Conservation (phyloP, 1,140 invertebrate species). For the Orchestia grillus region DNA sequence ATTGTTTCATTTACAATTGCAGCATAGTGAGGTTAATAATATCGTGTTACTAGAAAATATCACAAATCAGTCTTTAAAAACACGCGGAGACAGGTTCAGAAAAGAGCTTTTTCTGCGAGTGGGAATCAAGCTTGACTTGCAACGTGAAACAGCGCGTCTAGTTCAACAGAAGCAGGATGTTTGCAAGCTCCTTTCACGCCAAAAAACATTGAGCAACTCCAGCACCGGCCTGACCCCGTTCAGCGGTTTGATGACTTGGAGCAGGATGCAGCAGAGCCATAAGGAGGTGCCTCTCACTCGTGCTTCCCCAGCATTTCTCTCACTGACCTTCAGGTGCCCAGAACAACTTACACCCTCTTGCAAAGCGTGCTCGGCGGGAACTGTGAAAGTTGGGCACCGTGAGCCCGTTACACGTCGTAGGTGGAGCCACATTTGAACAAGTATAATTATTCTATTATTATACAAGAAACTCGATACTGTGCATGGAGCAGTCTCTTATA, state of each 20-base stretch:
- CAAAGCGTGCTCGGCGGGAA: not conserved
- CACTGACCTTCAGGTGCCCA: not conserved
- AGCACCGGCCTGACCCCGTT: not conserved
- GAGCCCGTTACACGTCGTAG: not conserved
- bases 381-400: slow-evolving; percentile 1
- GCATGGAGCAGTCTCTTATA: not conserved
- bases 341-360: not conserved
- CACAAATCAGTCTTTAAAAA: not conserved
- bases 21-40: no score
- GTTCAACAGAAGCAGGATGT: not conserved
- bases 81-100: not conserved
- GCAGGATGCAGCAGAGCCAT: not conserved
- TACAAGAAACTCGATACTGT: not conserved
- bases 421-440: not conserved
- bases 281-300: not conserved
- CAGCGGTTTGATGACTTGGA: not conserved
- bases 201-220: not conserved
- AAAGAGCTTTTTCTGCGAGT: not conserved
- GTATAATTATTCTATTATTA: not conserved
- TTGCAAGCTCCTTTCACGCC: not conserved
- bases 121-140: not conserved
- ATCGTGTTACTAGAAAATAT: not conserved
- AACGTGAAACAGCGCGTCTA: not conserved
- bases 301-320: not conserved
- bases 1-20: no score